Evolutionary conservation across 2,888 invertebrate species (phyloP), one percentile per base, ranked within the genome.

Genomic region (Philhelius pedissequus): DNA sequence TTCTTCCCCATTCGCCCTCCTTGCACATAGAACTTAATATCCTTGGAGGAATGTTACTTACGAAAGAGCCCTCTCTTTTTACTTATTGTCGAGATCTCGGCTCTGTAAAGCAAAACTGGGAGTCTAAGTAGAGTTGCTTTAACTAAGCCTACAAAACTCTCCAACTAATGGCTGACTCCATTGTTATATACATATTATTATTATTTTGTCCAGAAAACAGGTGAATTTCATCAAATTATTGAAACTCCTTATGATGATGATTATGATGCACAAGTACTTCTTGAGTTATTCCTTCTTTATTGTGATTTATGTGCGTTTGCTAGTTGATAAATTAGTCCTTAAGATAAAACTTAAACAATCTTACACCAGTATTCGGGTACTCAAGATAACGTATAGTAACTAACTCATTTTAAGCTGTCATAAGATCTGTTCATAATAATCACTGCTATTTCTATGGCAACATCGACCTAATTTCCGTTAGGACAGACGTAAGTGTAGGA

Each of bases 381-480:
- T 9, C n/a, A n/a, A 18, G 0, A 30, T 6, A 30, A 1, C 1
- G 8, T 7, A 30, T 11, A 20, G 8, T 32, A 18, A 32, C 32
- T 32, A 4, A 62, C 30, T 35, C 38, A 13, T 32, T 15, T 45
- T 45, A 22, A 66, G 56, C 25, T 68, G 66, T 32, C 30, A 54
- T 62, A 64, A 25, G 68, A 54, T 43, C 56, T 32, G 32, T 70
- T 70, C 56, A 27, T 66, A 75, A 58, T 81, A 75, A 64, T 81
- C 70, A 81, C 50, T 76, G 40, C 76, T 50, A 75, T 69, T 60
- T 50, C 68, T 60, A 68, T 79, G 60, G 69, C 66, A 80, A 58
- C 69, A 64, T 64, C 43, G 81, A 81, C 70, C 81, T 76, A 60
- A 71, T 82, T 73, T 68, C 66, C 71, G 54, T 15, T 11, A 32